Conservation (phyloP, 2,113 vertebrate genomes). For the Lampris megalopsis region DNA sequence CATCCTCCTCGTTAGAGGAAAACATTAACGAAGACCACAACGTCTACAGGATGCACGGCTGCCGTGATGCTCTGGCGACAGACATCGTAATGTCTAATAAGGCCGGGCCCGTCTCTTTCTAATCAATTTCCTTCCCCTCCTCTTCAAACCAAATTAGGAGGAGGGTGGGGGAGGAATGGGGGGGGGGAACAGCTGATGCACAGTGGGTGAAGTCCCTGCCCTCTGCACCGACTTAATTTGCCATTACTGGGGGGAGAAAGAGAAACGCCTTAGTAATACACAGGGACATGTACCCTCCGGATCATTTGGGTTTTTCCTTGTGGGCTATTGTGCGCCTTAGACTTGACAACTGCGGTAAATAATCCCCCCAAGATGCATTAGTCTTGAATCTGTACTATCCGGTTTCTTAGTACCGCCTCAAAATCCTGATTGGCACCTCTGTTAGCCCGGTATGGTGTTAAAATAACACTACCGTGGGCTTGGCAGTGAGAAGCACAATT, state of each 20-base stretch:
- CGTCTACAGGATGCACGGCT: constrained; percentile 30
- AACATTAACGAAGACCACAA: constrained; percentile 27
- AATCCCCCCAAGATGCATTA: neutral
- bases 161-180: constrained; percentile 67
- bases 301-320: too few relatives aligned
- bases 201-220: constrained; percentile 68
- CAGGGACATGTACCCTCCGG: neutral
- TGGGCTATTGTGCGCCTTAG: neutral
- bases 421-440: neutral
- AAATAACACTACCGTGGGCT: constrained; percentile 16
- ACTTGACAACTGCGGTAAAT: neutral
- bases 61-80: constrained; percentile 25
- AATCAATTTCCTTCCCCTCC: constrained; percentile 62
- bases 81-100: constrained; percentile 38
- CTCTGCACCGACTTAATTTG: constrained; percentile 50
- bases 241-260: constrained; percentile 8
- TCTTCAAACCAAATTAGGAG: constrained; percentile 67
- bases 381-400: neutral
- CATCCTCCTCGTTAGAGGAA: constrained; percentile 3
- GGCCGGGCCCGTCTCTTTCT: constrained; percentile 48
- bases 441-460: constrained; percentile 10
- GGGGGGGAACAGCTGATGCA: constrained; percentile 76
- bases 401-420: neutral
- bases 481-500: constrained; percentile 18
- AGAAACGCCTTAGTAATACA: constrained; percentile 5